Percentiles rank a stretch among this genome's conserved stretches.
These are phyloP conservation scores for Antechinus stuartii DNA, from an alignment of 2,113 vertebrate genomes.

Conservation along the genomic window DNA sequence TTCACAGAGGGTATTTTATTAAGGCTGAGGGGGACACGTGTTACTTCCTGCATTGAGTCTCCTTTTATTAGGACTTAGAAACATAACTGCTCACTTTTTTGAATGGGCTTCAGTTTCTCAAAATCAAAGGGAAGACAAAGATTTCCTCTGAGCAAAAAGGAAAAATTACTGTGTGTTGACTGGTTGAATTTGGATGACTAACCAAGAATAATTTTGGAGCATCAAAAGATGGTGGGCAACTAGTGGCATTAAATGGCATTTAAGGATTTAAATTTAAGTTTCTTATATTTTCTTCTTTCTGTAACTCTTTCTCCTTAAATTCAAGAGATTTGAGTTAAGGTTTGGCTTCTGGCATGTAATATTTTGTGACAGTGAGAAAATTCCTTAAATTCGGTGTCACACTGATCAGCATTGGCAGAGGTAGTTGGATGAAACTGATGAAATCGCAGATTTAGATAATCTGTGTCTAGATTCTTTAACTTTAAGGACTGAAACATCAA, in stretches of 20 bases:
- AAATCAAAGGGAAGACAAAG: not conserved
- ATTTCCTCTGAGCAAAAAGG: not conserved
- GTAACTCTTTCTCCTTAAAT: not conserved
- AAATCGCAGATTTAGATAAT: not conserved
- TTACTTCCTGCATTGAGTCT: not conserved
- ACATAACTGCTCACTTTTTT: not conserved
- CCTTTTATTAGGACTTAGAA: not conserved
- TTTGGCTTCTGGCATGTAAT: not conserved
- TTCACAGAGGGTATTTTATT: not conserved
- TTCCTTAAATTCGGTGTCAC: not conserved
- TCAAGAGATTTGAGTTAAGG: not conserved
- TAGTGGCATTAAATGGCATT: not conserved
- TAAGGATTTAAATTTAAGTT: not conserved
- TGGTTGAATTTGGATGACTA: conserved; percentile 64
- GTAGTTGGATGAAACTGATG: not conserved
- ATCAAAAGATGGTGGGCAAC: not conserved
- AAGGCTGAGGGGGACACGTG: not conserved
- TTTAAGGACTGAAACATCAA: not conserved
- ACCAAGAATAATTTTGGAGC: conserved; percentile 52
- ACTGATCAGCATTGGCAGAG: not conserved
- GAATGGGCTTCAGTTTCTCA: not conserved
- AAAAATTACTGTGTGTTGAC: not conserved
- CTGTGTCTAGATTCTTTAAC: not conserved
- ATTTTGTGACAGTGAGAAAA: not conserved
- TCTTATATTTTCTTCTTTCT: not conserved